Evolutionary conservation across 2,113 vertebrate species (phyloP), one percentile per base, ranked within the genome.

Genomic region (Bubo bubo): DNA sequence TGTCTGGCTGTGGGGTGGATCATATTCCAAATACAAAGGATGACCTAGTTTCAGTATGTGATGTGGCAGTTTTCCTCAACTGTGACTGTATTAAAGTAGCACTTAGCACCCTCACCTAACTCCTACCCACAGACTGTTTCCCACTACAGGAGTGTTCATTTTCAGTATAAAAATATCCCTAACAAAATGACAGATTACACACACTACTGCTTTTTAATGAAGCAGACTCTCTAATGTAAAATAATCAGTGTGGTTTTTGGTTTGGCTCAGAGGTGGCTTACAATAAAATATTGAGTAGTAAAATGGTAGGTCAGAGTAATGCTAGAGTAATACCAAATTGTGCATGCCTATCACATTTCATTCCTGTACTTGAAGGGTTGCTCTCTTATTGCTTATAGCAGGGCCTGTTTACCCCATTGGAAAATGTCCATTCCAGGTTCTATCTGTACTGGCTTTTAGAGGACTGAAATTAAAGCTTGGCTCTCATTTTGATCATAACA

Each of bases 61-160:
- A 94, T 94, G 93, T 86, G 88, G 93, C 92, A 93, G 37, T 88
- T 83, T 88, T 63, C 75, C 82, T 88, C 92, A 76, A 23, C n/a
- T 90, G 45, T 71, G 70, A 16, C 64, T 67, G 45, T 60, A 34
- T 79, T 95, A 86, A 95, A 74, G 82, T 75, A 90, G 85, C 90
- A 95, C 59, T 97, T 96, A 96, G 74, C 79, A 83, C 67, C 41
- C 79, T 96, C 75, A 96, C 95, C 95, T 92, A 92, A 84, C 59
- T 92, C 23, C 43, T 90, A 45, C 79, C 92, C 81, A 37, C 95
- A 96, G 39, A 79, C 27, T 32, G 14, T 88, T 93, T 93, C 74
- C 49, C 92, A 83, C 79, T 91, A 15, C 67, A 79, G 55, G 27
- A 88, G 45, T 35, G 58, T 70, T 96, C 93, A 83, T 86, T 95